A percentile compares a stretch with the other conserved stretches of the same genome.
These are phyloP conservation scores for Drosophila sproati DNA, from an alignment of 1,140 invertebrate genomes.

Conservation along the genomic window DNA sequence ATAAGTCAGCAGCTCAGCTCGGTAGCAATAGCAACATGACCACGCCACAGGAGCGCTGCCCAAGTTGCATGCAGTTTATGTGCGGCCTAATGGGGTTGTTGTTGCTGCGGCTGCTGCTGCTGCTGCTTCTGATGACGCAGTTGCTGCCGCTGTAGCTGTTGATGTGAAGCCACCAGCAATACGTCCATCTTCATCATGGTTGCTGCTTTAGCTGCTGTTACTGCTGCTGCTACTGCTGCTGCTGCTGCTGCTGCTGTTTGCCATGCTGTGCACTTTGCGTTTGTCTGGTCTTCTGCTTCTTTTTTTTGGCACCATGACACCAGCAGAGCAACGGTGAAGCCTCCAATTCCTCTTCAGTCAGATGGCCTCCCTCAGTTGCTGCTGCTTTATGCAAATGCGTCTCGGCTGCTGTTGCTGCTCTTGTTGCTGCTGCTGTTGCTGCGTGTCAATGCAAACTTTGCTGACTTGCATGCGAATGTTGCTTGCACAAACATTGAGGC, in stretches of 20 bases:
- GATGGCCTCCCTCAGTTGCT: conserved; percentile 5
- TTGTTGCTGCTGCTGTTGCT: conserved; percentile 62
- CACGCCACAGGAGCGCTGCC: conserved; percentile 75
- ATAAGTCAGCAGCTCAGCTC: conserved; percentile 74
- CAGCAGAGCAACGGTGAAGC: conserved; percentile 56
- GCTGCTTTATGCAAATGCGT: conserved; percentile 79
- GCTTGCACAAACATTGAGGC: conserved; percentile 82
- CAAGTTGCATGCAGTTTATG: conserved; percentile 75
- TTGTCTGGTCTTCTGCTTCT: conserved; percentile 50
- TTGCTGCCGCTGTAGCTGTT: conserved; percentile 46
- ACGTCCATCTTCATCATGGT: conserved; percentile 80
- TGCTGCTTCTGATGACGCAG: conserved; percentile 26
- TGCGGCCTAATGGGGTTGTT: conserved; percentile 77
- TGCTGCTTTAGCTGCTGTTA: conserved; percentile 25
- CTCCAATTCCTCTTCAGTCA: conserved; percentile 22
- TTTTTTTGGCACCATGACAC: conserved; percentile 79
- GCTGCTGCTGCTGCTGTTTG: conserved; percentile 45
- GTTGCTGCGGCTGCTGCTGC: conserved; percentile 49
- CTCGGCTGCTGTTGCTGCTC: conserved; percentile 30
- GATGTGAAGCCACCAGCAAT: conserved; percentile 79
- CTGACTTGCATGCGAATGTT: conserved; percentile 84
- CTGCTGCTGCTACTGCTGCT: conserved; percentile 22
- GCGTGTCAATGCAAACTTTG: conserved; percentile 84
- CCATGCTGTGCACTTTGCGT: conserved; percentile 73
- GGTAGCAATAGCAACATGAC: conserved; percentile 72